Percentiles rank a stretch among this genome's conserved stretches.
Evolutionary conservation across 2,888 invertebrate species (phyloP).

Genomic region (Cantharis rustica): DNA sequence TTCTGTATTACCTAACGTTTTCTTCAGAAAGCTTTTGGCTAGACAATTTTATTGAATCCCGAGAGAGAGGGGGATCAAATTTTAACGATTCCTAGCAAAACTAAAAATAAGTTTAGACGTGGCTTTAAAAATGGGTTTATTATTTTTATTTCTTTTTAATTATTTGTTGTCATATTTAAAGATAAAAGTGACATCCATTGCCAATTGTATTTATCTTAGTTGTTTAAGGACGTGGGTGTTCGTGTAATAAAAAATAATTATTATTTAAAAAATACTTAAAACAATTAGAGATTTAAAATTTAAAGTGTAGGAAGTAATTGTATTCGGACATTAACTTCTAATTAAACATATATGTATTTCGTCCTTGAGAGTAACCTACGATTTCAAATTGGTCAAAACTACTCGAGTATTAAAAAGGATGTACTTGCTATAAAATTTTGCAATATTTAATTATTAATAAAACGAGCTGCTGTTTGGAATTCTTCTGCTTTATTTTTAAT

Average conservation of each 20-base stretch:
- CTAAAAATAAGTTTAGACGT: too few species aligned
- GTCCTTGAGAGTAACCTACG: constrained; percentile 10
- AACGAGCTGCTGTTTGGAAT: neutral
- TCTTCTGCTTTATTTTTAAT: neutral
- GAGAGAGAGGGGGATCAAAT: neutral
- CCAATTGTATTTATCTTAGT: neutral
- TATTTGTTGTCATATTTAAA: neutral
- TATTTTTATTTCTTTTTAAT: neutral
- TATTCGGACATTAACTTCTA: constrained; percentile 8
- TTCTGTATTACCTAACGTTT: too few species aligned
- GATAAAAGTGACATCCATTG: neutral
- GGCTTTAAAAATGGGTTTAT: neutral
- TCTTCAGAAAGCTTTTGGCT: too few species aligned
- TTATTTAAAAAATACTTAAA: neutral
- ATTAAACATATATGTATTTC: neutral
- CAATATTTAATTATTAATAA: too few species aligned
- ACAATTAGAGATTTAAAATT: neutral
- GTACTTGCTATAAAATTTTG: neutral
- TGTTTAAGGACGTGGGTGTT: neutral
- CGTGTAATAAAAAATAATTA: neutral
- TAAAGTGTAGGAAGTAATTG: constrained; percentile 7
- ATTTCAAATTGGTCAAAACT: neutral
- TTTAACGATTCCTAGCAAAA: too few species aligned
- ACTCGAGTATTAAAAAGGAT: neutral
- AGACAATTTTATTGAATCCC: too few species aligned